phyloP scores from a whole-genome alignment of 2,113 vertebrate species.

The Astur gentilis region DNA sequence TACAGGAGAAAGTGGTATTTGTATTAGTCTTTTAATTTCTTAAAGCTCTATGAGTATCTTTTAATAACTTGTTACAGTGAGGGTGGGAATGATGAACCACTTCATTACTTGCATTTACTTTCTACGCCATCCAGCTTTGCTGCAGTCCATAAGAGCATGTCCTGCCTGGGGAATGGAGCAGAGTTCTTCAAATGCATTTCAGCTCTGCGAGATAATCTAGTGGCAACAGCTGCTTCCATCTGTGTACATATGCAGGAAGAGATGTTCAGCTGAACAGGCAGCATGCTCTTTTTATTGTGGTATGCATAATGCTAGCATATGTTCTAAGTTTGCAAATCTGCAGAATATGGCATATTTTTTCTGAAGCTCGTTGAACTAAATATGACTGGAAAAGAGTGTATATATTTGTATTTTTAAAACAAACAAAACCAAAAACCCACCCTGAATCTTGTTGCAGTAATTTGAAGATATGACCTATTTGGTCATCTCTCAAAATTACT shows the following conservation, averaged over 20 bases:
- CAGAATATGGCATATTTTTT: background rate
- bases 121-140: background rate
- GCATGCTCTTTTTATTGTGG: background rate
- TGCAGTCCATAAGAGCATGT: background rate
- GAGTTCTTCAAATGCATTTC: background rate
- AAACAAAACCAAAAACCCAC: background rate
- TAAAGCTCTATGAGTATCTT: background rate
- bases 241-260: background rate
- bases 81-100: background rate
- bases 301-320: background rate
- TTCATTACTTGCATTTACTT: background rate
- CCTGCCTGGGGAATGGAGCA: background rate
- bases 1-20: background rate
- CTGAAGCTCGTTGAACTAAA: background rate
- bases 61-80: background rate
- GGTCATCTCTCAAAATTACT: background rate
- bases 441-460: background rate
- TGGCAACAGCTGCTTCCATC: conserved; percentile 20
- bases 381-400: background rate
- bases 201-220: background rate
- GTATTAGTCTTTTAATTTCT: background rate
- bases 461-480: background rate
- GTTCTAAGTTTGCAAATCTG: background rate
- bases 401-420: background rate
- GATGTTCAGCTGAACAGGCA: background rate